These are phyloP conservation scores for Drosophila parthenogenetica DNA, from an alignment of 2,888 invertebrate species.

Conservation along the genomic window DNA sequence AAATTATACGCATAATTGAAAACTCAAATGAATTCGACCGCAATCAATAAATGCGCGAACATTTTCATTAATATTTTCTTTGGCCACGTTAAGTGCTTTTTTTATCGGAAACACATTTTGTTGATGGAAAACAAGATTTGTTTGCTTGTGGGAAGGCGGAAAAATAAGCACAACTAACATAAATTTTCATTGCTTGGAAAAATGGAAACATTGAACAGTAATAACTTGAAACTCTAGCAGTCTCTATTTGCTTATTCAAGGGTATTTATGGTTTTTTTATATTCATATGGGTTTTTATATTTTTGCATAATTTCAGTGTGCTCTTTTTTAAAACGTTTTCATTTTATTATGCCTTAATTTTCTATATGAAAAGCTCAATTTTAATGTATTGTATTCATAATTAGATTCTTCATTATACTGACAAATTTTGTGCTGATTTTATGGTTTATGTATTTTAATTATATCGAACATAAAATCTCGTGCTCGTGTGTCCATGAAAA, in stretches of 20 bases:
- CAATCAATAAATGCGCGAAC: slow-evolving; percentile 48
- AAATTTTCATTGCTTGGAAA: neutral
- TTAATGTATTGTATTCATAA: slow-evolving; percentile 22
- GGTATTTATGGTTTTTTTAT: neutral
- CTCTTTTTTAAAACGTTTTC: slow-evolving; percentile 12
- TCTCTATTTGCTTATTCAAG: neutral
- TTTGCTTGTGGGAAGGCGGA: slow-evolving; percentile 3
- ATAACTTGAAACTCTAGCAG: no score
- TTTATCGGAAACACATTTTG: slow-evolving; percentile 3
- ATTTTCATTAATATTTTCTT: slow-evolving; percentile 30
- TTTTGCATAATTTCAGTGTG: neutral
- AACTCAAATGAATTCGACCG: slow-evolving; percentile 57
- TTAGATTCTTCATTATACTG: slow-evolving; percentile 21
- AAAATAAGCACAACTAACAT: slow-evolving; percentile 7
- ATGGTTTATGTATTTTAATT: slow-evolving; percentile 1
- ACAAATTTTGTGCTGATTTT: slow-evolving; percentile 5
- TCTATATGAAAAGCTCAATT: slow-evolving; percentile 26
- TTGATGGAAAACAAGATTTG: slow-evolving; percentile 10
- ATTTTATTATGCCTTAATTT: slow-evolving; percentile 26
- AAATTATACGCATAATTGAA: slow-evolving; percentile 63
- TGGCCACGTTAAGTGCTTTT: slow-evolving; percentile 15
- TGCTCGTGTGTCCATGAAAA: slow-evolving; percentile 16
- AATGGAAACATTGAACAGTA: neutral
- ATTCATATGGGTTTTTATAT: neutral
- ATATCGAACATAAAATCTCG: slow-evolving; percentile 6